A percentile compares a stretch with the other conserved stretches of the same genome.
phyloP scores from a whole-genome alignment of 2,888 invertebrate species.

The Noctua janthina region DNA sequence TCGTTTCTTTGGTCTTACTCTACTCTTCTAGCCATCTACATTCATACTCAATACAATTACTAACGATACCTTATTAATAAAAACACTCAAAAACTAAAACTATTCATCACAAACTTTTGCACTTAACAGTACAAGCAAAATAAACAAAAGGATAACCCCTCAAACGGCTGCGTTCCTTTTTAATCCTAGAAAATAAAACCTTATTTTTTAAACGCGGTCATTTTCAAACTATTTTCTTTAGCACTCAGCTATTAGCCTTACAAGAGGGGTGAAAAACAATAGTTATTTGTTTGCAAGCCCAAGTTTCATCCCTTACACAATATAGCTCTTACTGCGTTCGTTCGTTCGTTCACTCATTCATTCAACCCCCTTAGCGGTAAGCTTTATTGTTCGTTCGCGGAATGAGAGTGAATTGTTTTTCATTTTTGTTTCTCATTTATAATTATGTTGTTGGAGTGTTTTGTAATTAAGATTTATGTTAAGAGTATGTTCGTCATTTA shows the following conservation, averaged over 20 bases:
- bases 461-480: constrained; percentile 2
- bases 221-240: constrained; percentile 66
- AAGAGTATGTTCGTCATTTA: too few species aligned
- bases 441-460: constrained; percentile 32
- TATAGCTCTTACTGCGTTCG: constrained; percentile 77
- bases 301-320: constrained; percentile 84
- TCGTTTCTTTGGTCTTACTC: too few species aligned
- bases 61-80: not conserved
- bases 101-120: constrained; percentile 16
- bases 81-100: not conserved
- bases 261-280: constrained; percentile 78
- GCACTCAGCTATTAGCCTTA: constrained; percentile 61
- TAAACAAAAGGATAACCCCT: constrained; percentile 15
- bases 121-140: not conserved
- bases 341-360: constrained; percentile 75
- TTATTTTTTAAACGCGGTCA: constrained; percentile 53
- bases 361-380: constrained; percentile 74
- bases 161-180: constrained; percentile 27
- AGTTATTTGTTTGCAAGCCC: constrained; percentile 79
- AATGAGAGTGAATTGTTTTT: constrained; percentile 52
- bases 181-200: constrained; percentile 40
- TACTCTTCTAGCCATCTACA: too few species aligned
- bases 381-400: constrained; percentile 51
- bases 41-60: too few species aligned
- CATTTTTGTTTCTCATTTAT: constrained; percentile 21